Base-by-base conservation (phyloP, 2,888 invertebrate genomes). In the Aspidiotus rigidus region DNA sequence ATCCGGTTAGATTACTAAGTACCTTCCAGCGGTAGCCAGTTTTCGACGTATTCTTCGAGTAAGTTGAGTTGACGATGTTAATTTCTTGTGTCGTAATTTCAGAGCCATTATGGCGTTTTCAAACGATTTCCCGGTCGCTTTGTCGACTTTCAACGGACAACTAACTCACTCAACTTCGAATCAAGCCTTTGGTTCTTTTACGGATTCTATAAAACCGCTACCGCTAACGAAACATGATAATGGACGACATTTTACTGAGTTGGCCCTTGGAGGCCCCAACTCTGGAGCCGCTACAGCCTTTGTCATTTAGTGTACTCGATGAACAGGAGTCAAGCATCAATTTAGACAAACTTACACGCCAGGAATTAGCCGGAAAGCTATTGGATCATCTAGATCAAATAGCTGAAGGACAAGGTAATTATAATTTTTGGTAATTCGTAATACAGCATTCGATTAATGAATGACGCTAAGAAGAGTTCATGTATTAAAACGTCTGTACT, bases 21-120 rank as follows among this genome's bases (percentile, higher is more conserved):
- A 28, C 5, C 28, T 5, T 3, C 5, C 28, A 28, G 28, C 28
- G 28, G 28, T 28, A 28, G 28, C 28, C 28, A 3, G 28, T 28
- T 28, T 28, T 28, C 28, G 28, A 28, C 28, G 28, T 5, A 1
- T 28, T 28, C 5, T 28, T 28, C 2, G 28, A 28, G 28, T 28
- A 28, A 28, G 28, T 28, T 28, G 28, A 28, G 28, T 3, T 28
- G 28, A 28, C 1, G 28, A 28, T 28, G 28, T 28, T 28, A 28
- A 28, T 28, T 28, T 3, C 28, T 28, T 60, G 16, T 75, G 77
- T 73, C 76, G 76, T 72, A 74, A 77, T 86, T 84, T 73, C 83
- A 90, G 90, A 81, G 89, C 89, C 90, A 86, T 76, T 78, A 90
- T 90, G 90, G 90, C 90, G 84, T 83, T 84, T 62, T 63, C 63